Percentiles rank a stretch among this genome's conserved stretches.
phyloP scores from a whole-genome alignment of 2,888 invertebrate genomes.

The Pandemis heparana region DNA sequence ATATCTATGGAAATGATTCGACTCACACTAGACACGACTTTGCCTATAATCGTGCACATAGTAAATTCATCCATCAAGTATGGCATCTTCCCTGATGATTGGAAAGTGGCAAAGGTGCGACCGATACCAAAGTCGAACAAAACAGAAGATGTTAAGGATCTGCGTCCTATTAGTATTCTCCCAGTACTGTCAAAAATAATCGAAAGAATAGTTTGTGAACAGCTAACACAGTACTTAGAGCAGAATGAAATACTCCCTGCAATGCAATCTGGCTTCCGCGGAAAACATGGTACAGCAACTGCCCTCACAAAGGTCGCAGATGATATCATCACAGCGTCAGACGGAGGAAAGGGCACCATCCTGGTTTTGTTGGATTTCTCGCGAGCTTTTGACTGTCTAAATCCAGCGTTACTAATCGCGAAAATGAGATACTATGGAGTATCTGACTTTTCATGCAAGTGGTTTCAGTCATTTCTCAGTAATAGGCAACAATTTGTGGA shows the following conservation, averaged over 20 bases:
- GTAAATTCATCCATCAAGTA: conserved; percentile 38
- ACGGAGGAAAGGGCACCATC: too few relatives aligned
- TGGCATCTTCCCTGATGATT: conserved; percentile 30
- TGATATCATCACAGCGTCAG: too few relatives aligned
- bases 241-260: not conserved
- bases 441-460: too few relatives aligned
- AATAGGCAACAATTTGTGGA: conserved; percentile 5
- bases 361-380: too few relatives aligned
- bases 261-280: conserved; percentile 14
- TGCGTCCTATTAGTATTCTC: conserved; percentile 25
- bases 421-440: too few relatives aligned
- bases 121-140: conserved; percentile 42
- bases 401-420: too few relatives aligned
- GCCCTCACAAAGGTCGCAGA: too few relatives aligned
- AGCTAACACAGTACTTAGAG: conserved; percentile 1
- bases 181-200: conserved; percentile 12
- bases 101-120: conserved; percentile 42
- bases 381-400: too few relatives aligned
- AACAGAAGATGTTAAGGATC: conserved; percentile 41
- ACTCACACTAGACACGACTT: conserved; percentile 32
- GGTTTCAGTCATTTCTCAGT: conserved; percentile 7
- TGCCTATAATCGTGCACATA: conserved; percentile 39
- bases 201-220: not conserved
- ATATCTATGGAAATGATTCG: conserved; percentile 42
- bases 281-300: conserved; percentile 9